Percentiles rank a stretch among this genome's conserved stretches.
Conservation (phyloP, 1,140 invertebrate species). For the Achroia grisella region DNA sequence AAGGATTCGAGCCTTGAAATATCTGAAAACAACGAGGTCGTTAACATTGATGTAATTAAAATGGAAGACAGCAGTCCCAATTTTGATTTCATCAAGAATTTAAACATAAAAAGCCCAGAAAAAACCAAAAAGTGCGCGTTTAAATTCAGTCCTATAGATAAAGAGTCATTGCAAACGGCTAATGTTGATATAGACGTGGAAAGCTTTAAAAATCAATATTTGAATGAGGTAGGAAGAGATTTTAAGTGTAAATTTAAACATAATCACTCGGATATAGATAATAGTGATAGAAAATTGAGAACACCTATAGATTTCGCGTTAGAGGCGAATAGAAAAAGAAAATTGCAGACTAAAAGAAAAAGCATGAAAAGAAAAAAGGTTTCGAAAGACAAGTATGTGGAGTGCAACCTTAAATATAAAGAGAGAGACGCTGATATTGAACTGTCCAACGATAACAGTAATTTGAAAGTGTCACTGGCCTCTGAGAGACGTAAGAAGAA, state of each 20-base stretch:
- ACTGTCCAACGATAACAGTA: neutral
- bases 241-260: slow-evolving; percentile 14
- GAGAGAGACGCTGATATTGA: neutral
- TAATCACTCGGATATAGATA: slow-evolving; percentile 8
- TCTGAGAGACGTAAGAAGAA: slow-evolving; percentile 2
- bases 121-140: slow-evolving; percentile 27
- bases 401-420: neutral
- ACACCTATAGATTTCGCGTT: slow-evolving; percentile 19
- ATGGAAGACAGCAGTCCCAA: slow-evolving; percentile 9
- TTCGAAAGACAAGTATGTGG: neutral
- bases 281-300: slow-evolving; percentile 4
- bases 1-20: slow-evolving; percentile 45
- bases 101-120: slow-evolving; percentile 11
- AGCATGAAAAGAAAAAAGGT: slow-evolving; percentile 8
- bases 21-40: slow-evolving; percentile 28
- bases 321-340: slow-evolving; percentile 7
- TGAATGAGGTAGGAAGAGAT: slow-evolving; percentile 35
- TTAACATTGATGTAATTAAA: slow-evolving; percentile 36
- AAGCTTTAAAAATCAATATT: slow-evolving; percentile 45
- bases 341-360: slow-evolving; percentile 1
- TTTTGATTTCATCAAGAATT: slow-evolving; percentile 2
- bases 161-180: slow-evolving; percentile 20
- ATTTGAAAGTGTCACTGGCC: slow-evolving; percentile 5
- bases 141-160: slow-evolving; percentile 36
- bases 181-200: slow-evolving; percentile 41